phyloP scores from a whole-genome alignment of 2,888 invertebrate species.

The Ectemnius lituratus region DNA sequence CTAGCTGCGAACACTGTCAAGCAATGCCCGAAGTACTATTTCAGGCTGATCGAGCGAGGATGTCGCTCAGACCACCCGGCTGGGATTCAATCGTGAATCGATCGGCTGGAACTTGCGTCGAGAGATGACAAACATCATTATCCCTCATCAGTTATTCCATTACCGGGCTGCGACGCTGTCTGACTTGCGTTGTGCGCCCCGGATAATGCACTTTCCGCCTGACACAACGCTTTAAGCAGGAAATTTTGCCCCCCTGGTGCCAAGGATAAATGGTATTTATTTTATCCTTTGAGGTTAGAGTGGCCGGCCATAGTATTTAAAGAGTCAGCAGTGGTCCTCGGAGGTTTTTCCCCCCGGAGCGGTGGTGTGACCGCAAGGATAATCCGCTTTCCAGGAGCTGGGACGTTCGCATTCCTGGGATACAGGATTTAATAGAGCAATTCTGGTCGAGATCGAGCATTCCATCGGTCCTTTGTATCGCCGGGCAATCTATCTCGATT shows the following conservation, averaged over 20 bases:
- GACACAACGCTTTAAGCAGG: no score
- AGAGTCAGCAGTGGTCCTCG: not conserved
- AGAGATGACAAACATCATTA: conserved; percentile 10
- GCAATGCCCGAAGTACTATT: no score
- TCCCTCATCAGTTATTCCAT: conserved; percentile 9
- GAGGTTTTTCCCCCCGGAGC: not conserved
- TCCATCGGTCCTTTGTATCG: not conserved
- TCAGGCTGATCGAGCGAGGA: no score
- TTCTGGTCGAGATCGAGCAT: not conserved
- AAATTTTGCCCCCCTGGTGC: not conserved
- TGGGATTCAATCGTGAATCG: not conserved
- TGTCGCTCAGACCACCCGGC: no score
- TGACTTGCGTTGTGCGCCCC: no score
- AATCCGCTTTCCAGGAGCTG: not conserved
- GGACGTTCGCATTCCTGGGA: not conserved
- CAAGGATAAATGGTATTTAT: not conserved
- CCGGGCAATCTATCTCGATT: not conserved
- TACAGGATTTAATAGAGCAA: conserved; percentile 1
- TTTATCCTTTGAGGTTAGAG: no score
- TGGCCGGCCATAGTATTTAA: no score
- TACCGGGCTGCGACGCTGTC: not conserved
- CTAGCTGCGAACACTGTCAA: no score
- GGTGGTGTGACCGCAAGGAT: not conserved
- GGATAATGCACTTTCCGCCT: no score
- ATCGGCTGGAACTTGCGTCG: conserved; percentile 1